A percentile compares a stretch with the other conserved stretches of the same genome.
Conservation (phyloP, 2,888 invertebrate species). For the Heliconius erato region DNA sequence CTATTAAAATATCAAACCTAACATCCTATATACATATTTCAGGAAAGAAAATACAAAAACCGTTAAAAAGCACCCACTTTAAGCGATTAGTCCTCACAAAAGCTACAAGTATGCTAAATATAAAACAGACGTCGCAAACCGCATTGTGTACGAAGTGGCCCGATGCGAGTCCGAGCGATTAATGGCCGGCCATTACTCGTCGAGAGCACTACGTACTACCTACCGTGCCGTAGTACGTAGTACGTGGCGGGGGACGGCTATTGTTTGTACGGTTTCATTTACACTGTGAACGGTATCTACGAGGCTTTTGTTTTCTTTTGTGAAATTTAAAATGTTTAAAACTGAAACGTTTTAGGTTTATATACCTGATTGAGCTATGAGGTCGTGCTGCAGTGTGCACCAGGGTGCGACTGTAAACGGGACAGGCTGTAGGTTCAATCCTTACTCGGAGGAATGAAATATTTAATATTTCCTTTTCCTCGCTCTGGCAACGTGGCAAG, state of each 20-base stretch:
- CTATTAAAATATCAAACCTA: no score
- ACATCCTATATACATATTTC: background rate
- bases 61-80: background rate
- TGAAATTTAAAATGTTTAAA: background rate
- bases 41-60: background rate
- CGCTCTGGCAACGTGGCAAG: background rate
- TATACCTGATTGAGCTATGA: background rate
- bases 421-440: background rate
- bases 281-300: conserved; percentile 10
- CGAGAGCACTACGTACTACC: conserved; percentile 24
- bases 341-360: background rate
- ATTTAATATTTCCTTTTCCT: background rate
- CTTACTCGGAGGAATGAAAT: background rate
- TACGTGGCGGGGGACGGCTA: background rate
- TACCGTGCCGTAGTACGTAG: no score
- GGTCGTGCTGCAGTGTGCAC: no score
- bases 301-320: background rate
- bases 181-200: conserved; percentile 44
- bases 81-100: conserved; percentile 1
- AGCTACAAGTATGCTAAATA: conserved; percentile 27
- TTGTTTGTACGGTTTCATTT: conserved; percentile 23
- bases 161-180: conserved; percentile 42
- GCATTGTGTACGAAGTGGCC: conserved; percentile 34
- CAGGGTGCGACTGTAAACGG: no score
- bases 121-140: conserved; percentile 30